Evolutionary conservation across 2,888 invertebrate species (phyloP).

Genomic region (Amblyteles armatorius): DNA sequence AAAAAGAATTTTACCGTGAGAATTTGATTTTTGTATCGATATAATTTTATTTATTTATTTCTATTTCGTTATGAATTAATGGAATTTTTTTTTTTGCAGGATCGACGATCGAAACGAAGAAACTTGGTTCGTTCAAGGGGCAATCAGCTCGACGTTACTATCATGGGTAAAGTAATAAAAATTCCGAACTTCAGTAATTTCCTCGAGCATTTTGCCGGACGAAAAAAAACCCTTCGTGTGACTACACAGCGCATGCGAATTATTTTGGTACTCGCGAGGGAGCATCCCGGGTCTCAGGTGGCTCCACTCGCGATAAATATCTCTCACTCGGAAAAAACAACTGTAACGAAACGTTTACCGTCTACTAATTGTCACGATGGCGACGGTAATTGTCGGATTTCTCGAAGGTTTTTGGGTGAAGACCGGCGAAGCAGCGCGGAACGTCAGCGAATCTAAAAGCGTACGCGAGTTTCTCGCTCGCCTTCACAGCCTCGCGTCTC

Average conservation of each 20-base stretch:
- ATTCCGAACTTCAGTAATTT: background rate
- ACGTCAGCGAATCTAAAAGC: slow-evolving; percentile 65
- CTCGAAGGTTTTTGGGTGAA: slow-evolving; percentile 74
- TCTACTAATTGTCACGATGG: slow-evolving; percentile 83
- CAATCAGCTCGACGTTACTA: background rate
- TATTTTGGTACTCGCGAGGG: background rate
- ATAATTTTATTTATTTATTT: background rate
- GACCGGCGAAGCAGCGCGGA: slow-evolving; percentile 33
- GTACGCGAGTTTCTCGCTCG: slow-evolving; percentile 50
- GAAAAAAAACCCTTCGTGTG: background rate
- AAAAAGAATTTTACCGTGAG: background rate
- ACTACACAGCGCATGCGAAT: background rate
- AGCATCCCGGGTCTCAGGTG: slow-evolving; percentile 45
- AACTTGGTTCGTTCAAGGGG: background rate
- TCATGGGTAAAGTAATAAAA: background rate
- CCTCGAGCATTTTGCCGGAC: background rate
- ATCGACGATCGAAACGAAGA: too few relatives aligned
- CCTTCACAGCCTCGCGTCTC: slow-evolving; percentile 2
- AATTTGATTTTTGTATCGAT: background rate
- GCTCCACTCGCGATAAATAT: slow-evolving; percentile 76
- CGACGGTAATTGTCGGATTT: slow-evolving; percentile 81
- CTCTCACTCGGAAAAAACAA: slow-evolving; percentile 29
- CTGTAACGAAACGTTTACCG: slow-evolving; percentile 77
- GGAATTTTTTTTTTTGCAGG: background rate
- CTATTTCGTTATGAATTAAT: background rate